Evolutionary conservation across 2,888 invertebrate species (phyloP), one percentile per base, ranked within the genome.

Genomic region (Toxonevra muliebris): DNA sequence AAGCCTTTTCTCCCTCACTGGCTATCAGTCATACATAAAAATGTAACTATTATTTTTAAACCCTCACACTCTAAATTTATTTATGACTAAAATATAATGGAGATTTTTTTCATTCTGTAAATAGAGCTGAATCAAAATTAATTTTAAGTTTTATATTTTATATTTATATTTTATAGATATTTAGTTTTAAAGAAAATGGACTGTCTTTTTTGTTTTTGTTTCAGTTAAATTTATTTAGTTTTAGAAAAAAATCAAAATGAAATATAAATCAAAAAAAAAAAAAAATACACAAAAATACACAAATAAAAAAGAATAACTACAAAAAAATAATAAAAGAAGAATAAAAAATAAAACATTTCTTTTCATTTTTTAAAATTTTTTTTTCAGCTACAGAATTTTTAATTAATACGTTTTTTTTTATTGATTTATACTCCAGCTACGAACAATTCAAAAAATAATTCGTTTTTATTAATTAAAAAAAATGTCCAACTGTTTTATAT

Each of bases 101-200:
- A n/a, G n/a, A n/a, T n/a, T n/a, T 7, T 30, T 30, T 30, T 30
- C 30, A 30, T 4, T 30, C 2, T 30, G 30, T 30, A 71, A 70
- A 62, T 59, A 50, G 63, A 64, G 61, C 48, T 55, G 66, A 73
- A 83, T 84, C 84, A 84, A 83, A 83, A 84, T 77, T 81, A 84
- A 81, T 77, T 82, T 79, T 84, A 83, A 84, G 84, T 83, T 83
- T 75, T 58, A 61, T n/a, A n/a, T n/a, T n/a, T n/a, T n/a, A n/a
- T n/a, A n/a, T n/a, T n/a, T n/a, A n/a, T n/a, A n/a, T n/a, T n/a
- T 7, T 7, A 30, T 30, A 13, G 53, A 61, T 67, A 65, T 69
- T 55, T 61, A n/a, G 60, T 65, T 69, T 59, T 41, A 2, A 19
- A 48, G 65, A 65, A 71, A 64, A 67, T 67, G 60, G 59, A 72